Conservation (phyloP, 2,888 invertebrate genomes). For the Trissolcus brochymenae region DNA sequence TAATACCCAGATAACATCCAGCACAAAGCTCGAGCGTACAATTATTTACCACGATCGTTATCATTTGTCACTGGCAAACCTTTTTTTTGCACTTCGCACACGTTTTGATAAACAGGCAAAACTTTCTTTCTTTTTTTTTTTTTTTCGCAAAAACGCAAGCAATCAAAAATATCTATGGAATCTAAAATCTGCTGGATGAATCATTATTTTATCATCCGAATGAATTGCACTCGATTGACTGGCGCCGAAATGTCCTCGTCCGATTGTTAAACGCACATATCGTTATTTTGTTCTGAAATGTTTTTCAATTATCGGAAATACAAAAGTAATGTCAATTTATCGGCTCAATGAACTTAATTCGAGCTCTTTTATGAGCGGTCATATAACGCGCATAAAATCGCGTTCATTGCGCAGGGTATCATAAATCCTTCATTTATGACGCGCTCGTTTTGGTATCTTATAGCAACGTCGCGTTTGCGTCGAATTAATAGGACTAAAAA, state of each 20-base stretch:
- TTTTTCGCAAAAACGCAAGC: no score
- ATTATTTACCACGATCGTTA: background rate
- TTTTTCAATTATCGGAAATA: background rate
- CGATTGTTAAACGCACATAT: no score
- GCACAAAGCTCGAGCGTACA: background rate
- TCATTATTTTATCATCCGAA: no score
- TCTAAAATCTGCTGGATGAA: no score
- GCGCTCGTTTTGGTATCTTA: constrained; percentile 43
- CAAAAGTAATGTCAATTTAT: background rate
- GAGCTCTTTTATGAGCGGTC: constrained; percentile 44
- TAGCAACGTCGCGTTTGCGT: constrained; percentile 59
- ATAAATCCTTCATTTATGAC: constrained; percentile 65
- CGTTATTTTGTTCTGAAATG: no score
- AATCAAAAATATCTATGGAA: no score
- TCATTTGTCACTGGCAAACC: background rate
- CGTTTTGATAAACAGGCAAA: no score
- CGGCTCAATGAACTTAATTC: constrained; percentile 14
- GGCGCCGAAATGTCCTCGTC: no score
- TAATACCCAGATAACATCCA: constrained; percentile 19
- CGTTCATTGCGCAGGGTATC: constrained; percentile 48
- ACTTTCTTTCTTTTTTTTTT: no score
- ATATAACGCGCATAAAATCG: constrained; percentile 53
- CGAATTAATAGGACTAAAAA: constrained; percentile 65
- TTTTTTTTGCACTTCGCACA: background rate
- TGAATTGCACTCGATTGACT: no score